Base-by-base conservation (phyloP, 2,888 invertebrate genomes). In the Dryobota labecula region DNA sequence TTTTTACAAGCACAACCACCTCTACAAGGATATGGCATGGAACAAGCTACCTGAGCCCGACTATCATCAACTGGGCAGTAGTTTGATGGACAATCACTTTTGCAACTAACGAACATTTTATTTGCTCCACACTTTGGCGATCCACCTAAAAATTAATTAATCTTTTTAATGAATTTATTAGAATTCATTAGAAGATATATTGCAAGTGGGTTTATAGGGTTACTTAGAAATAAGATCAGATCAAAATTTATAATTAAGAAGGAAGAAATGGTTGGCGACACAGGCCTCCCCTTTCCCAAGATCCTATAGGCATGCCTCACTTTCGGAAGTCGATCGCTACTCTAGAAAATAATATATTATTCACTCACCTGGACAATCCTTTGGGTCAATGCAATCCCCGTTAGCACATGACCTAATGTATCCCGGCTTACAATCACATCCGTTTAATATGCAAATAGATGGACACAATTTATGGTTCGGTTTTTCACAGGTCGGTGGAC, bases 1-100 rank as follows among this genome's bases (percentile, higher is more conserved):
- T 36, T 18, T 33, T 78, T 82, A 65, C 93, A 93, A n/a, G 74
- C 73, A 72, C 93, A 93, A 0, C 93, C 93, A n/a, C 90, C 86
- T 5, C 75, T 86, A 33, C 93, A 93, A 0, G 88, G 89, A 30
- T 71, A 77, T 0, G 90, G 82, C 0, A 82, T 79, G 0, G 73
- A 74, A 53, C 93, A 93, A 2, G 84, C 87, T 18, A 89, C 51
- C 0, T 81, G 78, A 0, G 33, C 87, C 7, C 77, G 82, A 13
- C 62, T 84, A 47, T 92, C 91, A 38, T 85, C 70, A 8, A 4
- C 65, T 8, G 92, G 91, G 49, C 93, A 93, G 49, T 86, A 84
- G 65, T 86, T 79, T 0, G 78, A 84, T 0, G 89, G 89, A 43
- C 93, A 92, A 6, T 58, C 73, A 13, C 53, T 76, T n/a, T 82